phyloP scores from a whole-genome alignment of 2,888 invertebrate genomes.

The Gisinianus flammeolus region DNA sequence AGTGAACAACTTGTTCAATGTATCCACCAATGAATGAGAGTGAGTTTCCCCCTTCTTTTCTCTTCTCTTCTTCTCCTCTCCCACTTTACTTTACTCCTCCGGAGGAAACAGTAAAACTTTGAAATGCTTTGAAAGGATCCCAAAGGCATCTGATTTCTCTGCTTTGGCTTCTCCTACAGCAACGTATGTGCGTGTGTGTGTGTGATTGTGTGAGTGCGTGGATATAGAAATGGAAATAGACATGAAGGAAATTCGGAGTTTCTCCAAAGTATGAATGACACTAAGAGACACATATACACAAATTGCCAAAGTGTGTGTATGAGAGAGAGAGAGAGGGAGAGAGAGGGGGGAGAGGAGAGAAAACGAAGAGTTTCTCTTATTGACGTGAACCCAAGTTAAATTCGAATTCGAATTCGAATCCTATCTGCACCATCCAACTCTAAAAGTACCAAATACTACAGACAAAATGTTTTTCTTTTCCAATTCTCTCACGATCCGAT shows the following conservation, averaged over 20 bases:
- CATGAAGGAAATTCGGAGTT: not conserved
- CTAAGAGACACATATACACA: not conserved
- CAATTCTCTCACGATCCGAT: not conserved
- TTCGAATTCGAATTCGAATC: too few species aligned
- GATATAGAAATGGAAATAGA: not conserved
- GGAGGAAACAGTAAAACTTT: slow-evolving; percentile 13
- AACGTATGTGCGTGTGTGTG: not conserved
- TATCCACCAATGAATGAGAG: too few species aligned
- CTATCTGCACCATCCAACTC: too few species aligned
- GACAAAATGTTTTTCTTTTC: not conserved
- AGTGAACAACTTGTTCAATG: too few species aligned
- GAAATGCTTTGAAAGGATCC: slow-evolving; percentile 23
- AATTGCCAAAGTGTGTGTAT: not conserved
- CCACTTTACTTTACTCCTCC: not conserved
- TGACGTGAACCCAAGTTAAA: too few species aligned
- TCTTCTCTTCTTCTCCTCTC: not conserved
- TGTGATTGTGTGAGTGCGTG: not conserved
- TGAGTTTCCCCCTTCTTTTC: not conserved
- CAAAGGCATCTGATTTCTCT: slow-evolving; percentile 25
- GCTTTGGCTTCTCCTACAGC: not conserved
- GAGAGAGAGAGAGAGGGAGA: not conserved
- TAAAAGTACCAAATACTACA: not conserved
- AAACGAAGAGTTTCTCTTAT: too few species aligned
- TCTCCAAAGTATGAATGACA: slow-evolving; percentile 2
- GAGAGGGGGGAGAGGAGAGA: not conserved